Percentiles rank a stretch among this genome's conserved stretches.
These are phyloP conservation scores for Pogona vitticeps DNA, from an alignment of 2,113 vertebrate genomes.

Conservation along the genomic window DNA sequence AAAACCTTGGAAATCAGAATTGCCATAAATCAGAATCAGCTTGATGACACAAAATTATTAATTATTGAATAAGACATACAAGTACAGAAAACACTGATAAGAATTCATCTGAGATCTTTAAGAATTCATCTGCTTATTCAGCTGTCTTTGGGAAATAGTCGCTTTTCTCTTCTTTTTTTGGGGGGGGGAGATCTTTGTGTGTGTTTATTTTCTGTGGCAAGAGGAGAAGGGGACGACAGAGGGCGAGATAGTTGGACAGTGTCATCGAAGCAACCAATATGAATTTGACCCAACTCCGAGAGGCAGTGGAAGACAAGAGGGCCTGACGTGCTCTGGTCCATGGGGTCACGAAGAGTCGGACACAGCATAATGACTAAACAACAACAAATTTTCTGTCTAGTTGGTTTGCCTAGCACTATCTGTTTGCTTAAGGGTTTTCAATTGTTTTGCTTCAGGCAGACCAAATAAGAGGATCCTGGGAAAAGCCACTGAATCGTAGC, in stretches of 20 bases:
- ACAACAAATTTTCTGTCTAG: not conserved
- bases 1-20: too few relatives aligned
- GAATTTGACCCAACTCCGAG: too few relatives aligned
- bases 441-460: slow-evolving; percentile 23
- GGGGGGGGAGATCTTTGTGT: not conserved
- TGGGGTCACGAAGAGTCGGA: too few relatives aligned
- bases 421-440: slow-evolving; percentile 25
- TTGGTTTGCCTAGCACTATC: not conserved
- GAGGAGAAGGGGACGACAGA: not conserved
- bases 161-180: too few relatives aligned
- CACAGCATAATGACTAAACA: too few relatives aligned
- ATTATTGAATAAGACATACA: not conserved
- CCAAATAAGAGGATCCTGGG: slow-evolving; percentile 26
- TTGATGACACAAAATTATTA: too few relatives aligned
- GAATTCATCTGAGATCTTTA: too few relatives aligned
- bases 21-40: too few relatives aligned
- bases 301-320: too few relatives aligned
- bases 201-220: not conserved
- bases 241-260: too few relatives aligned
- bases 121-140: not conserved
- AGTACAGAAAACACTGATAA: not conserved
- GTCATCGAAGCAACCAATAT: too few relatives aligned
- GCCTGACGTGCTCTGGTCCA: too few relatives aligned
- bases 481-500: slow-evolving; percentile 15
- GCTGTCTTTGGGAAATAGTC: not conserved